Conservation (phyloP, 2,113 vertebrate species). For the Chloroceryle aenea region DNA sequence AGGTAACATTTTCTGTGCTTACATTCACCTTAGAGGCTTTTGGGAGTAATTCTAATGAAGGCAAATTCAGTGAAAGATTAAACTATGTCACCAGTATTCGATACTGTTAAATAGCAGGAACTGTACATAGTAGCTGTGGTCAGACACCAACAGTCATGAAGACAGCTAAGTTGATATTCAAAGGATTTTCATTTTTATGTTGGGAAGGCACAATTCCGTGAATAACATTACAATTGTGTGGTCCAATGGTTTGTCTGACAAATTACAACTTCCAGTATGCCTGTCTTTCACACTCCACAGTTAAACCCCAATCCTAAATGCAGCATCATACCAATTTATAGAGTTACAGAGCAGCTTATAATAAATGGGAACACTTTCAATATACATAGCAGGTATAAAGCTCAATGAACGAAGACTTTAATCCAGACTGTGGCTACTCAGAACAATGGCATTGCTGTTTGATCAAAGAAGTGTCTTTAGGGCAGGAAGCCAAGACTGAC, state of each 20-base stretch:
- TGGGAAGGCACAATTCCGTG: not conserved
- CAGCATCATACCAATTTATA: not conserved
- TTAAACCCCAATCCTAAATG: not conserved
- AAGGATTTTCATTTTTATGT: not conserved
- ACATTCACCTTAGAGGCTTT: not conserved
- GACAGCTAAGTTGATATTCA: not conserved
- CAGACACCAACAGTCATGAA: not conserved
- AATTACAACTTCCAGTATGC: not conserved
- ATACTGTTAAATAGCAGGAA: not conserved
- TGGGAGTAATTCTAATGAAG: not conserved
- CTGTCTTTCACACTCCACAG: not conserved
- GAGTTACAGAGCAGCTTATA: not conserved
- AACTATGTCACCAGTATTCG: not conserved
- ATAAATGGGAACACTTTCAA: not conserved
- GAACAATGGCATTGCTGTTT: constrained; percentile 18
- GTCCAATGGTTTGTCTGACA: not conserved
- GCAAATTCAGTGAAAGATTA: not conserved
- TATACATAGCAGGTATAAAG: not conserved
- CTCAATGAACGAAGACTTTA: not conserved
- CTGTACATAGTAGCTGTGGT: not conserved
- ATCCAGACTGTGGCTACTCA: not conserved
- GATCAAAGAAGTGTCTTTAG: constrained; percentile 40
- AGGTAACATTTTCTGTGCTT: not conserved
- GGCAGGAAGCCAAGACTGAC: constrained; percentile 34
- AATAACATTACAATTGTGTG: not conserved